phyloP scores from a whole-genome alignment of 1,140 invertebrate genomes.

The Lordiphosa collinella region DNA sequence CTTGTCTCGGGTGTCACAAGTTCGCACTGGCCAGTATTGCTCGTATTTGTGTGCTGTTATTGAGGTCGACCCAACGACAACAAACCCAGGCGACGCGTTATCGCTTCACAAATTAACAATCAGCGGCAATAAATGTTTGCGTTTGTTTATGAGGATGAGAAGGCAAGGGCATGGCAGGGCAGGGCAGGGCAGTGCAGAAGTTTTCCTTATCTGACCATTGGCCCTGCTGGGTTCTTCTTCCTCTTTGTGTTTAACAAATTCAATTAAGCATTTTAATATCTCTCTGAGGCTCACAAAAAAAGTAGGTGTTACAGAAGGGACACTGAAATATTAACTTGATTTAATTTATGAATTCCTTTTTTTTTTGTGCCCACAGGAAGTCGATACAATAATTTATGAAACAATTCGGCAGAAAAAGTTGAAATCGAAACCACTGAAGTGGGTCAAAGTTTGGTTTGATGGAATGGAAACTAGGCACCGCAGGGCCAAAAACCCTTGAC shows the following conservation, averaged over 20 bases:
- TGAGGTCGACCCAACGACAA: constrained; percentile 17
- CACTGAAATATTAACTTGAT: constrained; percentile 78
- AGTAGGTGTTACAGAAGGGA: constrained; percentile 65
- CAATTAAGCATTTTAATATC: constrained; percentile 78
- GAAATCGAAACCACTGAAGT: constrained; percentile 11
- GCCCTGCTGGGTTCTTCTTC: constrained; percentile 16
- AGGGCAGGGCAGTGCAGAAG: neutral
- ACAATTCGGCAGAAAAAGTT: constrained; percentile 3
- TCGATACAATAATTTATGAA: constrained; percentile 33
- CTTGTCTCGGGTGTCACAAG: constrained; percentile 55
- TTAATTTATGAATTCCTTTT: constrained; percentile 71
- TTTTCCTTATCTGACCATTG: constrained; percentile 39
- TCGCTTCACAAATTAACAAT: constrained; percentile 80
- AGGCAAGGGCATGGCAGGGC: too few species aligned
- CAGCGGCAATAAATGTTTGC: constrained; percentile 75
- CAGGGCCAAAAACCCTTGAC: constrained; percentile 14
- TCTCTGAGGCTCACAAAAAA: constrained; percentile 19
- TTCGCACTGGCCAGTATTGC: constrained; percentile 37
- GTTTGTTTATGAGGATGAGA: constrained; percentile 68
- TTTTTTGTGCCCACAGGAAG: constrained; percentile 30
- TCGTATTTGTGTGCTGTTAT: constrained; percentile 33
- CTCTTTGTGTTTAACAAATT: constrained; percentile 67
- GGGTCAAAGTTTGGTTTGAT: constrained; percentile 34
- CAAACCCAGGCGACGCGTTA: constrained; percentile 49
- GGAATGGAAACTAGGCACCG: neutral